Base-by-base conservation (phyloP, 2,113 vertebrate species). In the Scopus umbretta region DNA sequence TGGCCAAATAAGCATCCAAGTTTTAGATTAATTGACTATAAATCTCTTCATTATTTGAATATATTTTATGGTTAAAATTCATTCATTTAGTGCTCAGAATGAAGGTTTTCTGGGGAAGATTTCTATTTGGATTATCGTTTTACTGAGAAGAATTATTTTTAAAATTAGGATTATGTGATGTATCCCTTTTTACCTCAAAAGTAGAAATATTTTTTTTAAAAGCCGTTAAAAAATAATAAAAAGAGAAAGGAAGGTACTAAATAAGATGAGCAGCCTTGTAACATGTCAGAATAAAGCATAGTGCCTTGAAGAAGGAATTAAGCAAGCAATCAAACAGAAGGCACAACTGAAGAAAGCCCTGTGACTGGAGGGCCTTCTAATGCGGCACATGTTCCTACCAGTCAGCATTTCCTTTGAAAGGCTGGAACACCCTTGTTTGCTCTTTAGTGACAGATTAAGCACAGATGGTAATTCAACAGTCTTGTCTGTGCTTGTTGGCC, bases 371-470 rank as follows among this genome's bases (percentile, higher is more conserved):
- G 38, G 56, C 62, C 55, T 91, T 91, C 83, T 76, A 82, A 72
- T 50, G n/a, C 25, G 1, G 71, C 78, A 80, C 75, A 58, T 90
- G 78, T 97, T 96, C 62, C 72, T 90, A 80, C 66, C 91, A 96
- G 93, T 97, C 94, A 96, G 94, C 85, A 49, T 81, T 96, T 92
- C 86, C 81, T 96, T 95, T 94, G 84, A 78, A 92, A 93, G 52
- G 76, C 91, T 96, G 61, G 52, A 94, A 87, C 62, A 92, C 86
- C 75, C 92, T 95, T 96, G 55, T 93, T 97, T 97, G 94, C 88
- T 96, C 91, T 96, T 96, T 47, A 95, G 92, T 86, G 96, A 91
- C 94, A 95, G 94, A 94, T 96, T 93, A 96, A 96, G 95, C 87
- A 92, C 97, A 97, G 97, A 96, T 96, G 96, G 94, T 70, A 88